Base-by-base conservation (phyloP, 1,140 invertebrate species). In the Goniozus legneri region DNA sequence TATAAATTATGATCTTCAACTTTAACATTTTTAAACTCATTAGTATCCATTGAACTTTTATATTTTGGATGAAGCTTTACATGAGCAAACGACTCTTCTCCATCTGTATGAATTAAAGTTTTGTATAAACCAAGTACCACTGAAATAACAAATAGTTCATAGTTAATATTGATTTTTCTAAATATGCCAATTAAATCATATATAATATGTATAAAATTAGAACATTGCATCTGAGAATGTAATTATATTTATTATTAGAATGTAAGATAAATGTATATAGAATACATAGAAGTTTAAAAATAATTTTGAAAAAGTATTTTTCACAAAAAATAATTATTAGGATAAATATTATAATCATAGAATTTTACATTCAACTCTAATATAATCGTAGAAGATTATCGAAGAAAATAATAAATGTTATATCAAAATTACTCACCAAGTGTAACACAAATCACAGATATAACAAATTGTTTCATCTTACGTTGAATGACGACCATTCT, bases 61-160 rank as follows among this genome's bases (percentile, higher is more conserved):
- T 30, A 14, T 30, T 55, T 60, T 12, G 24, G 16, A 2, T 27
- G 40, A n/a, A 13, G 15, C 7, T 45, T 16, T 16, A 49, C 32
- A 22, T 49, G 51, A 19, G 33, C 10, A 13, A 56, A 64, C 14
- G 50, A 35, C 37, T 38, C 49, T 30, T 64, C 59, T 31, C 67
- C 58, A 22, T 70, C 64, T 10, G 58, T 65, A 36, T 47, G 67
- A 16, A 69, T 66, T 22, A 75, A 54, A 13, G 55, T 67, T 54
- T 73, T 72, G 44, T 77, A 77, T 47, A 77, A 69, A 31, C 71
- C 67, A 31, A 77, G 55, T 45, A 75, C 76, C 77, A 47, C 12
- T 62, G 67, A 7, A 51, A 37, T 30, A 24, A 37, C 40, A 40
- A 39, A 15, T 21, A 44, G 40, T 39, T 32, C n/a, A n/a, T n/a